Percentiles rank a stretch among this genome's conserved stretches.
These are phyloP conservation scores for Anaspis maculata DNA, from an alignment of 2,888 invertebrate genomes.

Conservation along the genomic window DNA sequence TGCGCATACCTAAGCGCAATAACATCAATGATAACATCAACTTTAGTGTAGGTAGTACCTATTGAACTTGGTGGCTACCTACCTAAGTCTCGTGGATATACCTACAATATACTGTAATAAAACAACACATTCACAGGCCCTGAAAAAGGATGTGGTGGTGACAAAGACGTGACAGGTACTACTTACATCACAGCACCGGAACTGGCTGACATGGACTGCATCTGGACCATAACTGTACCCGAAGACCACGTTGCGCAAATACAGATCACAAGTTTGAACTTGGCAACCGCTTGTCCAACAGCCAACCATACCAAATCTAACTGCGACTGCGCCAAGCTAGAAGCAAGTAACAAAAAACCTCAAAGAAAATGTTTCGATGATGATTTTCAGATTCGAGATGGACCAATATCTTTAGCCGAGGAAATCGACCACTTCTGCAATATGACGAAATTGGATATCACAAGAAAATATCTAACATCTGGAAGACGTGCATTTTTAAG, in stretches of 20 bases:
- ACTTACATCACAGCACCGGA: slow-evolving; percentile 38
- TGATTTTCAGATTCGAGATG: slow-evolving; percentile 65
- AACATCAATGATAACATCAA: no score
- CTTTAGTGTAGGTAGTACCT: no score
- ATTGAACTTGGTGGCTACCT: no score
- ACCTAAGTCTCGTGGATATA: no score
- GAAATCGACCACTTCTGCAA: slow-evolving; percentile 62
- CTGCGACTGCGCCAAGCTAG: no score
- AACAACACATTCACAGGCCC: no score
- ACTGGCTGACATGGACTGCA: slow-evolving; percentile 58
- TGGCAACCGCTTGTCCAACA: slow-evolving; percentile 44
- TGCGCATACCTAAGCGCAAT: no score
- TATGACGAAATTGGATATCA: slow-evolving; percentile 7
- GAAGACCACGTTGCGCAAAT: slow-evolving; percentile 54
- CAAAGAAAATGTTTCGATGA: no score
- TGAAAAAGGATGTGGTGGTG: slow-evolving; percentile 61
- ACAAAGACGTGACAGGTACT: slow-evolving; percentile 46
- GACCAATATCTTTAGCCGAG: slow-evolving; percentile 55
- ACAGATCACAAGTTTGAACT: slow-evolving; percentile 47
- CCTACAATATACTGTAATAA: no score
- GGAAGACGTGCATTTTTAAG: slow-evolving; percentile 55
- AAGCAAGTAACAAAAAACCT: no score
- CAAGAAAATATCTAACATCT: slow-evolving; percentile 47
- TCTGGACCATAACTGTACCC: slow-evolving; percentile 59
- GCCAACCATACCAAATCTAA: slow-evolving; percentile 24